phyloP scores from a whole-genome alignment of 23 tunicate species.

The Clavelina lepadiformis region DNA sequence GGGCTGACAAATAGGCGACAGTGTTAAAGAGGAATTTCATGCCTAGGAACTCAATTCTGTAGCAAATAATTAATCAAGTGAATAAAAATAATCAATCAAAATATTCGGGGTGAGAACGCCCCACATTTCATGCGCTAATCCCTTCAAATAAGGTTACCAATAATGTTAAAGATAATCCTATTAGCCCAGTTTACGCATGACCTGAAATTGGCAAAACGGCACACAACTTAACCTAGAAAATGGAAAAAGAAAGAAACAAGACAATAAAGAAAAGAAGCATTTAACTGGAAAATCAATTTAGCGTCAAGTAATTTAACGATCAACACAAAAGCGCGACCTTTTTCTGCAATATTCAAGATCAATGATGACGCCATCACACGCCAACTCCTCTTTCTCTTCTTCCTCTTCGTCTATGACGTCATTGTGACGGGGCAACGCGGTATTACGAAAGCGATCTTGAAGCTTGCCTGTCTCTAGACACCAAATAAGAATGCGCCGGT shows the following conservation, averaged over 20 bases:
- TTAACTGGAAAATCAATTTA: neutral
- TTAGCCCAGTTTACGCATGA: too few relatives aligned
- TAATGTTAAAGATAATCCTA: too few relatives aligned
- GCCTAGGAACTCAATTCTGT: too few relatives aligned
- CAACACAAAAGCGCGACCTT: constrained; percentile 21
- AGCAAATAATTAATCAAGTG: too few relatives aligned
- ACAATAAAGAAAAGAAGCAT: neutral
- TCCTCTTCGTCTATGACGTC: constrained; percentile 14
- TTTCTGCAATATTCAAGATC: constrained; percentile 78
- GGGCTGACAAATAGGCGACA: too few relatives aligned
- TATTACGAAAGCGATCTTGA: constrained; percentile 64
- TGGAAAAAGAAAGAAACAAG: neutral
- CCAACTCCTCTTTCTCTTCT: constrained; percentile 38
- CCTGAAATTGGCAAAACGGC: too few relatives aligned
- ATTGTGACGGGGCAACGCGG: constrained; percentile 1
- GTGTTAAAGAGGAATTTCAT: too few relatives aligned
- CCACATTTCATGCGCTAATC: too few relatives aligned
- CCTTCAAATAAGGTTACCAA: too few relatives aligned
- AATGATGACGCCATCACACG: constrained; percentile 87
- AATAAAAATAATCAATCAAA: too few relatives aligned
- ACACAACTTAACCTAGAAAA: neutral
- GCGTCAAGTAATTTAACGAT: neutral
- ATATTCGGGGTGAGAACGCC: too few relatives aligned
- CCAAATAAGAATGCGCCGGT: constrained; percentile 79
- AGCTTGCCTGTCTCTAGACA: constrained; percentile 60